Base-by-base conservation (phyloP, 2,797 vertebrate genomes). In the Apodemus agrarius region DNA sequence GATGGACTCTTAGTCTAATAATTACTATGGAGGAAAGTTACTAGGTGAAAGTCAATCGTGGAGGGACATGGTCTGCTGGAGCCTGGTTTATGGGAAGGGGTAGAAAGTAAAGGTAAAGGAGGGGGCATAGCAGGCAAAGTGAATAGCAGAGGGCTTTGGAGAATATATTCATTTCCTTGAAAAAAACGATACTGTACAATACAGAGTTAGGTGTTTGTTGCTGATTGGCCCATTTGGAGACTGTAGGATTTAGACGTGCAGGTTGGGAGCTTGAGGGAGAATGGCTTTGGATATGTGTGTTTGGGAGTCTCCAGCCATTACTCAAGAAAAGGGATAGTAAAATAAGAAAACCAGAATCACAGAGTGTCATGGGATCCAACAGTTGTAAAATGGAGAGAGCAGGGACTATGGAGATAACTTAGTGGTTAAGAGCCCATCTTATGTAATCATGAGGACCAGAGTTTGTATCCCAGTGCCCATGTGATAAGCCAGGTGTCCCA, bases 1-100 rank as follows among this genome's bases (percentile, higher is more conserved):
- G 54, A 92, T 3, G 57, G 74, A 49, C 4, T 67, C 1, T 83
- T 49, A 69, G 26, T 76, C n/a, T 89, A 34, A 87, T 90, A 83
- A 84, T 90, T 93, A 72, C 76, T 52, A 54, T 49, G 72, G 61
- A 93, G 54, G 34, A 74, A 91, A 72, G 86, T 78, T 72, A 49
- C 54, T 65, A 17, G 14, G 37, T 95, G 31, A 69, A 43, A 75
- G 26, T 46, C 57, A 86, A 89, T 93, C 67, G 79, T 52, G 9
- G 67, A 80, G 29, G 22, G 61, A 57, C 29, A 11, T 54, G 54
- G 37, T 78, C 24, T 86, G 67, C 22, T 21, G 6, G 31, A 24
- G n/a, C 1, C 26, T 91, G 3, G 26, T 17, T 83, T 93, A 94
- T 37, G 17, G 85, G 17, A 89, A 80, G 34, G 26, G 6, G 2